These are phyloP conservation scores for Hexactinellida sp. DNA, from an alignment of 37 sponge, comb jelly and placozoan species.

Conservation along the genomic window DNA sequence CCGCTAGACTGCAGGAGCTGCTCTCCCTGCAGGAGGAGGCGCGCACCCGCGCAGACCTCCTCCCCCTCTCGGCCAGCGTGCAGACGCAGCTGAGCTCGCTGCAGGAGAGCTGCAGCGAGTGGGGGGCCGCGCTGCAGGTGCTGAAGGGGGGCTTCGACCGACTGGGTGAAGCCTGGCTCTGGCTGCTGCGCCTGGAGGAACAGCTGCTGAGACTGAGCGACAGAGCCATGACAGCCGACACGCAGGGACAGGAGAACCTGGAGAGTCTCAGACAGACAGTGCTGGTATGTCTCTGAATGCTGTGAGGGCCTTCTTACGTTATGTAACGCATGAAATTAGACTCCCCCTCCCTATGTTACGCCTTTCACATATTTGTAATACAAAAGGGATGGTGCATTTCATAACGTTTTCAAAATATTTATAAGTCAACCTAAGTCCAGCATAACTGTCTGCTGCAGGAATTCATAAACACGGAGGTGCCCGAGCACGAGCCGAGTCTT, in stretches of 20 bases:
- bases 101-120: neutral
- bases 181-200: neutral
- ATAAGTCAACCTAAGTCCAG: too few relatives aligned
- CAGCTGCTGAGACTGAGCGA: neutral
- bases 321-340: too few relatives aligned
- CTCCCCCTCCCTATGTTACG: too few relatives aligned
- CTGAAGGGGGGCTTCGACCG: neutral
- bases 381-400: too few relatives aligned
- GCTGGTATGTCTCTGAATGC: neutral
- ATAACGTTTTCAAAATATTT: too few relatives aligned
- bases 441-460: too few relatives aligned
- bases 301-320: too few relatives aligned
- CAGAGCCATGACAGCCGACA: conserved; percentile 4
- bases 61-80: neutral
- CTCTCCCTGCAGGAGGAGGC: neutral
- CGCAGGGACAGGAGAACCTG: neutral
- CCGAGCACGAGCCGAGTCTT: neutral
- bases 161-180: neutral
- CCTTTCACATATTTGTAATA: too few relatives aligned
- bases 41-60: neutral
- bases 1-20: neutral
- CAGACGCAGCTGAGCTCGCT: neutral
- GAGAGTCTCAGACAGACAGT: neutral
- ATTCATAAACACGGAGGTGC: neutral
- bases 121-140: neutral